phyloP scores from a whole-genome alignment of 2,888 invertebrate genomes.

The Hylaea fasciaria region DNA sequence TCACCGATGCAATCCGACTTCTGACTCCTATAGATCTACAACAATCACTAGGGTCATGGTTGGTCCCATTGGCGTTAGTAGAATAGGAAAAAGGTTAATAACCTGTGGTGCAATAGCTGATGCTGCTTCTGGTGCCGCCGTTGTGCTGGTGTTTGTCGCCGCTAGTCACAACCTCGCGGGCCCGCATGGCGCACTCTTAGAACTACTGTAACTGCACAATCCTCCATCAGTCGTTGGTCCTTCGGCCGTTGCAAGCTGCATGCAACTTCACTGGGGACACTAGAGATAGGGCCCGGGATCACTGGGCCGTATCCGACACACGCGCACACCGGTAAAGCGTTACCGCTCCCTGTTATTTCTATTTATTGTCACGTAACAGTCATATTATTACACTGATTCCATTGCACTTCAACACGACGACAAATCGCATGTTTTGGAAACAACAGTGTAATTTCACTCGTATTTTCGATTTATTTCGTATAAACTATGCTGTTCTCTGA shows the following conservation, averaged over 20 bases:
- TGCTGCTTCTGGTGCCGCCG: conserved; percentile 74
- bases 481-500: conserved; percentile 41
- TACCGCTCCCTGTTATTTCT: conserved; percentile 65
- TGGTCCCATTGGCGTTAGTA: too few species aligned
- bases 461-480: conserved; percentile 42
- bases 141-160: conserved; percentile 69
- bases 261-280: conserved; percentile 54
- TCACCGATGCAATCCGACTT: conserved; percentile 13
- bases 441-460: conserved; percentile 63
- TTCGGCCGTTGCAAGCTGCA: conserved; percentile 52
- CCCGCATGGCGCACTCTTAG: conserved; percentile 72
- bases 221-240: conserved; percentile 75
- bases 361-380: conserved; percentile 54
- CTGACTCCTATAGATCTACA: conserved; percentile 6
- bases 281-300: conserved; percentile 53
- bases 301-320: conserved; percentile 75
- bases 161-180: conserved; percentile 72
- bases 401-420: conserved; percentile 60
- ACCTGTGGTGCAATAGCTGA: conserved; percentile 78
- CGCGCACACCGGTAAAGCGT: conserved; percentile 71
- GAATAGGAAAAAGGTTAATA: conserved; percentile 43
- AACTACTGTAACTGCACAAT: conserved; percentile 63
- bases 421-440: conserved; percentile 74
- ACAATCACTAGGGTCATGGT: conserved; percentile 4
- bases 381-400: conserved; percentile 62